A percentile compares a stretch with the other conserved stretches of the same genome.
Conservation (phyloP, 2,797 vertebrate genomes). For the Sebastes miniatus region DNA sequence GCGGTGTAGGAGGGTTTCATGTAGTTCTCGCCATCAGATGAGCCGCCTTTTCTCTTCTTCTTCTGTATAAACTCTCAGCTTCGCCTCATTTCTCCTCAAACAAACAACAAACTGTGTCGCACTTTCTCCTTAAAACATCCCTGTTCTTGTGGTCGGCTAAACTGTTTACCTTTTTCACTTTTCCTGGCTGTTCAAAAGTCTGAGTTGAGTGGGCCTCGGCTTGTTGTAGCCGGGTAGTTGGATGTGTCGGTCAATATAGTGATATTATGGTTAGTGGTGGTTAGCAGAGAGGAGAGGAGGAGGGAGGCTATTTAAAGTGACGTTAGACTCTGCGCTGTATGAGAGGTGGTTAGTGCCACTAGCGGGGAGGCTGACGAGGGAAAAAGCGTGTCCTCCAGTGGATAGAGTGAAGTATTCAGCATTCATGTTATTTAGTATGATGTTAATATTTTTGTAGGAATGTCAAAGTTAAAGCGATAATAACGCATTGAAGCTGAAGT, state of each 20-base stretch:
- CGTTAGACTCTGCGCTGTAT: conserved; percentile 11
- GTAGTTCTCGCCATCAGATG: conserved; percentile 45
- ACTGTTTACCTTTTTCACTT: neutral
- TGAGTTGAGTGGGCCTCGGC: neutral
- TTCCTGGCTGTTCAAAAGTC: neutral
- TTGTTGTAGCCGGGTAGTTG: neutral
- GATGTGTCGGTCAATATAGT: neutral
- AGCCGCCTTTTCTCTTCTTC: neutral
- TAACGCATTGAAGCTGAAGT: accelerated
- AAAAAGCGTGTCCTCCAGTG: too few relatives aligned
- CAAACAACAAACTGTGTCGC: conserved; percentile 12
- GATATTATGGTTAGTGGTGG: conserved; percentile 24
- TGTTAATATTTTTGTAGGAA: too few relatives aligned
- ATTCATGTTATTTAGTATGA: neutral
- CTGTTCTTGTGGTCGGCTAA: neutral
- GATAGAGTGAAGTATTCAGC: neutral
- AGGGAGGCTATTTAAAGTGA: conserved; percentile 70
- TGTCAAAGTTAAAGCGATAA: too few relatives aligned
- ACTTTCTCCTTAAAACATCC: conserved; percentile 3
- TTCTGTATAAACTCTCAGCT: conserved; percentile 14
- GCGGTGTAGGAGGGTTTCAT: conserved; percentile 32
- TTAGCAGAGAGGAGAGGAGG: conserved; percentile 1
- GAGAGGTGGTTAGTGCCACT: conserved; percentile 40
- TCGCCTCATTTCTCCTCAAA: conserved; percentile 41
- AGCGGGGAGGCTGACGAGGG: neutral